These are phyloP conservation scores for Caenorhabditis doughertyi DNA, from an alignment of 2,888 invertebrate genomes.

Conservation along the genomic window DNA sequence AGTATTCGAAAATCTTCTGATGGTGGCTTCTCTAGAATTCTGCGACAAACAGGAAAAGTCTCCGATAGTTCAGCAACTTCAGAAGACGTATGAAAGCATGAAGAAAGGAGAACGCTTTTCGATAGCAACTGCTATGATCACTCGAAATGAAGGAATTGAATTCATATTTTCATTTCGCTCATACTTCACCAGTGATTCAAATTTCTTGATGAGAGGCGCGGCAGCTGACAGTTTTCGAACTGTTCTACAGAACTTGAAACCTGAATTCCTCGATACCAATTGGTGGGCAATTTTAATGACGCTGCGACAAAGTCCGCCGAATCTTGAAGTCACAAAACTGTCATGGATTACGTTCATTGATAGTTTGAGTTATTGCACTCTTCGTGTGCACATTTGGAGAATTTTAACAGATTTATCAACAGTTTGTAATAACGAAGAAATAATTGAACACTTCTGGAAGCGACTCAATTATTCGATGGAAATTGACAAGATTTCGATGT, in stretches of 20 bases:
- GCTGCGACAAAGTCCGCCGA: constrained; percentile 20
- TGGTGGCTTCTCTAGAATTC: constrained; percentile 31
- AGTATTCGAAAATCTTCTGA: constrained; percentile 33
- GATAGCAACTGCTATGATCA: constrained; percentile 44
- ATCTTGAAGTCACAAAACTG: constrained; percentile 10
- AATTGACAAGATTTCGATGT: constrained; percentile 9
- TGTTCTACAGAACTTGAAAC: constrained; percentile 29
- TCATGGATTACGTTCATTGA: constrained; percentile 49
- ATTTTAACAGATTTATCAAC: constrained; percentile 46
- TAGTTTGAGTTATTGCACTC: constrained; percentile 2
- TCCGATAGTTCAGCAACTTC: constrained; percentile 20
- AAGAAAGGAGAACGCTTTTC: constrained; percentile 43
- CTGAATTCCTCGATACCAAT: constrained; percentile 39
- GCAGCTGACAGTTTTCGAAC: constrained; percentile 24
- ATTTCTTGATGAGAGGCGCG: constrained; percentile 18
- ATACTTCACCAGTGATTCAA: constrained; percentile 34
- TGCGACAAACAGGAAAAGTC: neutral
- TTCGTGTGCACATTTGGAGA: constrained; percentile 45
- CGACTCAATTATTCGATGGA: constrained; percentile 30
- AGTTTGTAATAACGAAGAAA: neutral
- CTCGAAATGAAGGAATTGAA: constrained; percentile 51
- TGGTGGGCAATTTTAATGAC: constrained; percentile 48
- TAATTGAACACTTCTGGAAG: constrained; percentile 30
- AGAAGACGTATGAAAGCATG: constrained; percentile 44
- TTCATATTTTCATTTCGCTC: constrained; percentile 33